These are phyloP conservation scores for Dipodomys merriami DNA, from an alignment of 2,113 vertebrate genomes.

Conservation along the genomic window DNA sequence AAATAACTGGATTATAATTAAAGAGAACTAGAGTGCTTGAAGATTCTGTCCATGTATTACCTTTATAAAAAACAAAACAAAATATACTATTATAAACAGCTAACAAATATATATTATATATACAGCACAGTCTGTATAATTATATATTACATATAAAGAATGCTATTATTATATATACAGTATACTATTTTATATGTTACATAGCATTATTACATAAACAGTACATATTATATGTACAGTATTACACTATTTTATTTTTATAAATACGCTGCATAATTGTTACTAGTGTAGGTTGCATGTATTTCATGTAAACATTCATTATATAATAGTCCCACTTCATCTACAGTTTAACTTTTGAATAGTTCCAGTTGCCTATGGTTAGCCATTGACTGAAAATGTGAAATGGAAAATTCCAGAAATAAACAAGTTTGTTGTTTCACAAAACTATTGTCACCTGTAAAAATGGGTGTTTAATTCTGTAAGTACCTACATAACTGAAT, in stretches of 20 bases:
- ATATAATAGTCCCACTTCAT: not conserved
- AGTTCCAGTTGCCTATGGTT: not conserved
- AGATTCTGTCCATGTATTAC: not conserved
- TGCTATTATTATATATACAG: too few species aligned
- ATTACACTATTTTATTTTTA: too few species aligned
- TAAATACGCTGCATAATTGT: not conserved
- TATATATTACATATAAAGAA: too few species aligned
- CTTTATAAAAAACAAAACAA: not conserved
- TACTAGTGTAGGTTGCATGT: not conserved
- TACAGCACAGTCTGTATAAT: too few species aligned
- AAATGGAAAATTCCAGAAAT: not conserved
- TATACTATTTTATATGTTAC: too few species aligned
- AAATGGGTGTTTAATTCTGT: not conserved
- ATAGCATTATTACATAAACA: not conserved
- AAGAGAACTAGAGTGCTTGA: not conserved
- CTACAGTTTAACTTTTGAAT: not conserved
- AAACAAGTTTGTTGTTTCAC: not conserved
- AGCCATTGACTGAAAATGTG: not conserved
- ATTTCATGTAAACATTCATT: not conserved
- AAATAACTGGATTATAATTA: not conserved
- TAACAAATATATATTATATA: too few species aligned
- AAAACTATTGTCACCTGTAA: not conserved
- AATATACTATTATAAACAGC: not conserved
- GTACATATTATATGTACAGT: too few species aligned
- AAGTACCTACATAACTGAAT: not conserved